Conservation (phyloP, 92 coral and sea anemone species). For the Porites cylindrica region DNA sequence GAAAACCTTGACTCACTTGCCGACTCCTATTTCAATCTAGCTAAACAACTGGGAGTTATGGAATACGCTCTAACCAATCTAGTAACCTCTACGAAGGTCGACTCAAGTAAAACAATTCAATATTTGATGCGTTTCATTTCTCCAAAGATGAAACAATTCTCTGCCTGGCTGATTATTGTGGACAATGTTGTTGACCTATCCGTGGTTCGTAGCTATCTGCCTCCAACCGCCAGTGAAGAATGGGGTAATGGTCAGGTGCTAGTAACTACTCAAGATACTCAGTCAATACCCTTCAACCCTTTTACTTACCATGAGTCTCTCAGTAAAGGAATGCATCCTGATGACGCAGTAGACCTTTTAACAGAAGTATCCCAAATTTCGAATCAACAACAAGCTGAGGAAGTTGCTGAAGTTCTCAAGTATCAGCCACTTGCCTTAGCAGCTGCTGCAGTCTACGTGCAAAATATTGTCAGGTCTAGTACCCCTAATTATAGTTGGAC, state of each 20-base stretch:
- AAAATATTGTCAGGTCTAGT: no score
- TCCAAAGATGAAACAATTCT: background rate
- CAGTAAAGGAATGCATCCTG: background rate
- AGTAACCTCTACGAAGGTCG: background rate
- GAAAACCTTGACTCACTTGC: constrained; percentile 5
- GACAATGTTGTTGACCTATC: background rate
- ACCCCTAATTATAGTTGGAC: no score
- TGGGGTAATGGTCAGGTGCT: background rate
- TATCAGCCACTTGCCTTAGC: background rate
- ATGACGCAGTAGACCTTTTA: background rate
- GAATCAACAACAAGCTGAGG: background rate
- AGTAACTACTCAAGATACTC: background rate
- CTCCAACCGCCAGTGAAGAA: background rate
- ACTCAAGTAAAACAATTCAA: background rate
- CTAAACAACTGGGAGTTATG: background rate
- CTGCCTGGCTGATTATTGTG: background rate
- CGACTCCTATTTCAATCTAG: background rate
- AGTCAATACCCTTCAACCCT: background rate
- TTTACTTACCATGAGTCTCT: background rate
- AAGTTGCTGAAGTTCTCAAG: background rate
- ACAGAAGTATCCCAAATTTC: background rate
- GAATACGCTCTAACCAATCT: background rate
- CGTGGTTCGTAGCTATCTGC: background rate
- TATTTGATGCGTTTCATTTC: background rate
- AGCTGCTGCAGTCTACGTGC: background rate